phyloP scores from a whole-genome alignment of 2,888 invertebrate genomes.

The Cheilosia urbana region DNA sequence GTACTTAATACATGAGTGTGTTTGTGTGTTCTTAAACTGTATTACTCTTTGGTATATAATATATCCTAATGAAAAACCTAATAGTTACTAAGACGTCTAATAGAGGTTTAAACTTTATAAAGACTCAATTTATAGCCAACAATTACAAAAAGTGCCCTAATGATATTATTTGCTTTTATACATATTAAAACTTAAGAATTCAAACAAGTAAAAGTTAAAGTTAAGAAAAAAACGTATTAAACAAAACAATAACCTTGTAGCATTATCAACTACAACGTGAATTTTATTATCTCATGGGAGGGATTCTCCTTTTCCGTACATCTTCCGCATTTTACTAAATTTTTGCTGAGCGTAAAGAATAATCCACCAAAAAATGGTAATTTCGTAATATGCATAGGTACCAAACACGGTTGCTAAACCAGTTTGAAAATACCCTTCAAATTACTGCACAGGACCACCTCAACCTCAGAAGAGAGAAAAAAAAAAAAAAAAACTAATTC shows the following conservation, averaged over 20 bases:
- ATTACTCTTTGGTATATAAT: too few species aligned
- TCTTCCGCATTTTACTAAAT: slow-evolving; percentile 71
- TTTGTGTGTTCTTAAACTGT: too few species aligned
- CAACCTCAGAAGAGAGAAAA: slow-evolving; percentile 40
- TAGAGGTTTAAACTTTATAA: too few species aligned
- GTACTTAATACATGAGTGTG: too few species aligned
- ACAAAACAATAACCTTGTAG: slow-evolving; percentile 7
- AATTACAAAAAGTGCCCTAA: too few species aligned
- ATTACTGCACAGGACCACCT: slow-evolving; percentile 52
- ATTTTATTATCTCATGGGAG: slow-evolving; percentile 31
- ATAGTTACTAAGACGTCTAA: too few species aligned
- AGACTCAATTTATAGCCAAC: too few species aligned
- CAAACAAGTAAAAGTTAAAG: too few species aligned
- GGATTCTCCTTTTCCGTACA: slow-evolving; percentile 9
- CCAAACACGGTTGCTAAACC: slow-evolving; percentile 39
- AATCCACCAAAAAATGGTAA: slow-evolving; percentile 54
- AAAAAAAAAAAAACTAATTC: slow-evolving; percentile 27
- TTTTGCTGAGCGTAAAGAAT: slow-evolving; percentile 51
- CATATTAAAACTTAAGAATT: too few species aligned
- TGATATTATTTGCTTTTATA: too few species aligned
- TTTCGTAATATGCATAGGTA: neutral
- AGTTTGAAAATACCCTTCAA: slow-evolving; percentile 53
- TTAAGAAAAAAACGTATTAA: slow-evolving; percentile 48
- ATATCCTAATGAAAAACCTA: too few species aligned
- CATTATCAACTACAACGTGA: slow-evolving; percentile 14